phyloP scores from a whole-genome alignment of 1,140 invertebrate genomes.

The Sitobion miscanthi region DNA sequence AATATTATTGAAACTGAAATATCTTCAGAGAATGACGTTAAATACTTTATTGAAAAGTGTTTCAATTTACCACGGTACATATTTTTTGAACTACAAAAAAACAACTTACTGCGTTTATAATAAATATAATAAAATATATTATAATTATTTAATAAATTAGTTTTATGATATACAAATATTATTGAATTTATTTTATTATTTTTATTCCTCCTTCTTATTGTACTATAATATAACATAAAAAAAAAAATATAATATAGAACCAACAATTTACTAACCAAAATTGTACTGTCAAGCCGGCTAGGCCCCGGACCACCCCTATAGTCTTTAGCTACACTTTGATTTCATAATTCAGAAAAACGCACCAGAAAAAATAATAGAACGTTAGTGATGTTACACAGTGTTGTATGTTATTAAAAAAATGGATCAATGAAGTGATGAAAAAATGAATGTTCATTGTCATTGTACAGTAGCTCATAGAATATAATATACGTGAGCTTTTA shows the following conservation, averaged over 20 bases:
- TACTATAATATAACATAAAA: neutral
- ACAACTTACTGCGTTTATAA: neutral
- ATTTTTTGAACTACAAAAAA: neutral
- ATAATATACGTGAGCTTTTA: neutral
- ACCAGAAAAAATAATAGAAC: neutral
- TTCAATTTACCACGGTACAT: neutral
- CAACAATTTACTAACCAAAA: neutral
- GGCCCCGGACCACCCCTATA: too few relatives aligned
- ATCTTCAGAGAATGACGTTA: too few relatives aligned
- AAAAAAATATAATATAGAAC: neutral
- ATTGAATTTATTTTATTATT: neutral
- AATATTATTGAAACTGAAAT: too few relatives aligned
- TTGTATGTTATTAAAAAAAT: neutral
- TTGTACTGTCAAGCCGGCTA: neutral
- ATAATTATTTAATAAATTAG: neutral
- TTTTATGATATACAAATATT: neutral
- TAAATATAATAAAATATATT: neutral
- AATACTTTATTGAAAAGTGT: too few relatives aligned
- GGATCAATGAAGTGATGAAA: neutral
- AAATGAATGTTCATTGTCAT: slow-evolving; percentile 16
- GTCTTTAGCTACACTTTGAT: neutral
- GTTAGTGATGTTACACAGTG: neutral
- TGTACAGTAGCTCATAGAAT: neutral
- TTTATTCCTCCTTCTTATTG: neutral
- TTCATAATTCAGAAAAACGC: neutral